Evolutionary conservation across 2,888 invertebrate species (phyloP).

Genomic region (Pemphredon lugubris): DNA sequence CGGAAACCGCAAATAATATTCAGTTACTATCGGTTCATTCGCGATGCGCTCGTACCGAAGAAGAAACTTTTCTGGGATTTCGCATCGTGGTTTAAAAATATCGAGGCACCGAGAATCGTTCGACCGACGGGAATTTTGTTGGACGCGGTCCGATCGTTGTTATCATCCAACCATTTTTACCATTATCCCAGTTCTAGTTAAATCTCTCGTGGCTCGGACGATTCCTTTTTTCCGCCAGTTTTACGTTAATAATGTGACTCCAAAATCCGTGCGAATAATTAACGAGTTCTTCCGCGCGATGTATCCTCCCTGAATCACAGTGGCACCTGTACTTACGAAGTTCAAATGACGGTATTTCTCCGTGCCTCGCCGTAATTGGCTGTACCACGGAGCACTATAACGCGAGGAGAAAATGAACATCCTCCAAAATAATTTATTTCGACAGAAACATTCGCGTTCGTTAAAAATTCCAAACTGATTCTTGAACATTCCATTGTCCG

Average conservation of each 20-base stretch:
- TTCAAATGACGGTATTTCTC: conserved; percentile 9
- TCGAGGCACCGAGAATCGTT: background rate
- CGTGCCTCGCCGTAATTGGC: background rate
- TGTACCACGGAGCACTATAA: too few relatives aligned
- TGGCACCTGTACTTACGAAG: conserved; percentile 6
- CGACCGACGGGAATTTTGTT: background rate
- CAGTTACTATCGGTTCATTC: background rate
- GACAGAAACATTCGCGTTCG: too few relatives aligned
- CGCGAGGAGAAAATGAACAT: too few relatives aligned
- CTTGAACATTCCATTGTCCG: too few relatives aligned
- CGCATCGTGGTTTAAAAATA: background rate
- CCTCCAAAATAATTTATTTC: too few relatives aligned
- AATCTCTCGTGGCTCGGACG: too few relatives aligned
- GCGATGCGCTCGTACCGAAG: background rate
- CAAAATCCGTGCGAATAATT: conserved; percentile 38
- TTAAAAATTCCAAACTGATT: too few relatives aligned
- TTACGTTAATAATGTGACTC: too few relatives aligned
- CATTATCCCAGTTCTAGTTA: too few relatives aligned
- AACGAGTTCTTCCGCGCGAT: conserved; percentile 13
- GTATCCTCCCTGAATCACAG: conserved; percentile 7
- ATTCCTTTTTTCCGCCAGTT: conserved; percentile 4
- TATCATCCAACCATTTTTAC: too few relatives aligned
- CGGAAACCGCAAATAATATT: background rate
- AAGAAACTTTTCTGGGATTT: background rate
- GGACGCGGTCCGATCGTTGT: background rate